These are phyloP conservation scores for Tipula lateralis DNA, from an alignment of 2,888 invertebrate species.

Conservation along the genomic window DNA sequence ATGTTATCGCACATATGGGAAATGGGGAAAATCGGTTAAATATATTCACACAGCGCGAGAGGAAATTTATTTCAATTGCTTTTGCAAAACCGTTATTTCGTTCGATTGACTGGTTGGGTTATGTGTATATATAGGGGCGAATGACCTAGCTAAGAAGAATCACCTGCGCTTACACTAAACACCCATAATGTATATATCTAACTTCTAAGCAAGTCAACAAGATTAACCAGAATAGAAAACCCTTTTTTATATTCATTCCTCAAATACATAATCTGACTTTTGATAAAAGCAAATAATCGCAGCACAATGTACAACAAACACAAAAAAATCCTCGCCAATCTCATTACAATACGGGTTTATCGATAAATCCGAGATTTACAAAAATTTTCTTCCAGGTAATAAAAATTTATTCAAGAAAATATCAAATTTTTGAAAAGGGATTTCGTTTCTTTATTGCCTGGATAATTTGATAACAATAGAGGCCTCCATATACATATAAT, in stretches of 20 bases:
- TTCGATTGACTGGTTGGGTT: not conserved
- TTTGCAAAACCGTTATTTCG: not conserved
- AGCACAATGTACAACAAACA: too few species aligned
- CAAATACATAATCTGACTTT: not conserved
- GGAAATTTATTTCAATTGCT: not conserved
- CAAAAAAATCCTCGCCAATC: not conserved
- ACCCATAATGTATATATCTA: not conserved
- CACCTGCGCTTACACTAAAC: not conserved
- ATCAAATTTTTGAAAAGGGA: not conserved
- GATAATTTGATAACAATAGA: constrained; percentile 34
- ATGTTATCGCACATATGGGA: not conserved
- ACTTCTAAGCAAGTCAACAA: not conserved
- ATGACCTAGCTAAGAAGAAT: not conserved
- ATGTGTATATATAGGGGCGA: not conserved
- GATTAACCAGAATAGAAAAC: not conserved
- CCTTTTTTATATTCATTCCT: not conserved
- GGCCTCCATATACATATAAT: constrained; percentile 26
- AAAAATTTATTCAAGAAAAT: not conserved
- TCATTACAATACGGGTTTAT: not conserved
- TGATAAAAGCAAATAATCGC: not conserved
- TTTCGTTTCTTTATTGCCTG: constrained; percentile 34
- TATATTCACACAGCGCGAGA: not conserved
- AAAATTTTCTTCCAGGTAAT: not conserved
- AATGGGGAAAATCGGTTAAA: not conserved
- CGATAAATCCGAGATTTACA: not conserved